phyloP scores from a whole-genome alignment of 1,140 invertebrate genomes.

The Drosophila kikkawai region DNA sequence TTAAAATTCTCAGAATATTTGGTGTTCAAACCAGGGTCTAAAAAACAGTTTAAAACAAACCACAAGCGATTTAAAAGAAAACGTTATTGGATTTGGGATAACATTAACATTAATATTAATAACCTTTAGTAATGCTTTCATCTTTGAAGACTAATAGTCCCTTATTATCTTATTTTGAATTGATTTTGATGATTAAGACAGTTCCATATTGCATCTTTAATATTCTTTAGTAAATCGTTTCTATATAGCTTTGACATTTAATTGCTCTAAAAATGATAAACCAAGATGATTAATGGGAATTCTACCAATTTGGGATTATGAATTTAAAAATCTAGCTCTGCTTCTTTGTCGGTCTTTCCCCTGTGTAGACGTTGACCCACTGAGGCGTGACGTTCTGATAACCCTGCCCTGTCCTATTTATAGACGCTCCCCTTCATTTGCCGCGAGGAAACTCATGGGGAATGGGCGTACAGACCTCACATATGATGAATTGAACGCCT shows the following conservation, averaged over 20 bases:
- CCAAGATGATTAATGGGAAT: neutral
- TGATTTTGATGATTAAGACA: neutral
- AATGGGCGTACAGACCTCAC: constrained; percentile 26
- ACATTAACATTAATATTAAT: neutral
- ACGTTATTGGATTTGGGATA: no score
- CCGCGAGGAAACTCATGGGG: constrained; percentile 17
- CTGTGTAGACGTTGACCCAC: constrained; percentile 68
- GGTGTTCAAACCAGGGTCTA: neutral
- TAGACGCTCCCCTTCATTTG: constrained; percentile 40
- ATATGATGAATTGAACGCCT: constrained; percentile 60
- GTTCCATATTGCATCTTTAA: neutral
- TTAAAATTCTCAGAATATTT: neutral
- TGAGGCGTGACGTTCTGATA: constrained; percentile 77
- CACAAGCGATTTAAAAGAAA: no score
- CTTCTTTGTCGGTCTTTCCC: constrained; percentile 26
- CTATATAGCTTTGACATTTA: neutral
- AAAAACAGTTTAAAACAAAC: neutral
- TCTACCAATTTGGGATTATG: constrained; percentile 39
- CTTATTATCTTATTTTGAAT: neutral
- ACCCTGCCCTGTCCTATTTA: constrained; percentile 75
- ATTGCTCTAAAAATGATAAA: neutral
- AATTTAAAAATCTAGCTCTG: constrained; percentile 32
- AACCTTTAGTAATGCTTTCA: neutral
- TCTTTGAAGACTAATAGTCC: neutral
- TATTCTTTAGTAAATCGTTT: neutral